These are phyloP conservation scores for Rhynchophorus ferrugineus DNA, from an alignment of 1,140 invertebrate genomes.

Conservation along the genomic window DNA sequence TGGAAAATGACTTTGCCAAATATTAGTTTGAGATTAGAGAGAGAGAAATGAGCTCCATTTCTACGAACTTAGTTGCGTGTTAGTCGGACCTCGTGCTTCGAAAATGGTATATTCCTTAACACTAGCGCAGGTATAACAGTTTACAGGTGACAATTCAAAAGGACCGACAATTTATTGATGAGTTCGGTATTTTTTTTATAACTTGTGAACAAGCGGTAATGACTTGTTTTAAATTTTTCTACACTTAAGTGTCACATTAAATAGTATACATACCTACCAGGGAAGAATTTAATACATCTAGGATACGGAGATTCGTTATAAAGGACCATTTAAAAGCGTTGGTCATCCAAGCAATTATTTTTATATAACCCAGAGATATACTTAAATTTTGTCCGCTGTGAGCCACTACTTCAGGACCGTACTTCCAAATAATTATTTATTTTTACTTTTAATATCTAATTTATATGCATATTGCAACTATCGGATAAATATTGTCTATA, in stretches of 20 bases:
- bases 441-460: background rate
- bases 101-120: no score
- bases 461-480: background rate
- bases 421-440: background rate
- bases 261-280: constrained; percentile 12
- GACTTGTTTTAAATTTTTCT: constrained; percentile 18
- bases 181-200: constrained; percentile 17
- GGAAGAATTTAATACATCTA: background rate
- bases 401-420: background rate
- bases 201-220: constrained; percentile 19
- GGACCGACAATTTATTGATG: constrained; percentile 8
- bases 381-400: background rate
- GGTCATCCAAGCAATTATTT: constrained; percentile 3
- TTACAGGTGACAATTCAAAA: constrained; percentile 7
- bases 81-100: no score
- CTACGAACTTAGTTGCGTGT: no score
- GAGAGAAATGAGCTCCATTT: no score
- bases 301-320: background rate
- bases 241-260: constrained; percentile 14
- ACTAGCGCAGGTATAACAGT: constrained; percentile 4
- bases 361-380: constrained; percentile 3
- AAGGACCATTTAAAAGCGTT: background rate
- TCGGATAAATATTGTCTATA: no score
- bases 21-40: no score
- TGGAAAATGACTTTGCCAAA: no score